A percentile compares a stretch with the other conserved stretches of the same genome.
Evolutionary conservation across 2,888 invertebrate genomes (phyloP).

Genomic region (Himalopsyche japonica): DNA sequence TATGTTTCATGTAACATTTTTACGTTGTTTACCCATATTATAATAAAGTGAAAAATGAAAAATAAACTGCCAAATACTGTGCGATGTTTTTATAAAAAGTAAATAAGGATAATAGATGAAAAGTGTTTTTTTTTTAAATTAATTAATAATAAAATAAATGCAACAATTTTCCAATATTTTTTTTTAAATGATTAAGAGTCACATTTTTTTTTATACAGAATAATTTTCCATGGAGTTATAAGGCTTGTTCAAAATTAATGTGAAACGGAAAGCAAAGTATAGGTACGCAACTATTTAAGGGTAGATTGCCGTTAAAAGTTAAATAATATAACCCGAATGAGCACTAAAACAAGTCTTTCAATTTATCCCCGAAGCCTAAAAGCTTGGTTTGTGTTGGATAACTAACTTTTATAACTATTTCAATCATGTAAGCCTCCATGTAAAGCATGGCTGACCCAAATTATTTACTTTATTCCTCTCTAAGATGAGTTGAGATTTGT

Average conservation of each 20-base stretch:
- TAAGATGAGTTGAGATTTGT: conserved; percentile 8
- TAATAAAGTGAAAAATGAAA: too few relatives aligned
- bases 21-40: neutral
- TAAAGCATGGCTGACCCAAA: conserved; percentile 16
- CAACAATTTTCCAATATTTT: too few relatives aligned
- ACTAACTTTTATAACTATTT: conserved; percentile 21
- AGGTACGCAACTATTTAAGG: neutral
- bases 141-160: too few relatives aligned
- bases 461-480: conserved; percentile 12
- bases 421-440: conserved; percentile 26
- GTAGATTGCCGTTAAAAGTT: neutral
- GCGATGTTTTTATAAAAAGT: too few relatives aligned
- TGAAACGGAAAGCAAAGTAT: neutral
- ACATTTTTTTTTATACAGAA: too few relatives aligned
- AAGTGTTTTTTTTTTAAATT: too few relatives aligned
- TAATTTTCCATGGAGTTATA: neutral
- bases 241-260: neutral
- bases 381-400: conserved; percentile 7
- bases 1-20: too few relatives aligned
- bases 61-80: too few relatives aligned
- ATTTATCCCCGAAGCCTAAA: neutral
- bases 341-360: neutral
- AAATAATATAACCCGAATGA: neutral
- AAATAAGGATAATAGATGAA: too few relatives aligned
- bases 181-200: too few relatives aligned